phyloP scores from a whole-genome alignment of 2,797 vertebrate genomes.

The Phoeniculus purpureus region DNA sequence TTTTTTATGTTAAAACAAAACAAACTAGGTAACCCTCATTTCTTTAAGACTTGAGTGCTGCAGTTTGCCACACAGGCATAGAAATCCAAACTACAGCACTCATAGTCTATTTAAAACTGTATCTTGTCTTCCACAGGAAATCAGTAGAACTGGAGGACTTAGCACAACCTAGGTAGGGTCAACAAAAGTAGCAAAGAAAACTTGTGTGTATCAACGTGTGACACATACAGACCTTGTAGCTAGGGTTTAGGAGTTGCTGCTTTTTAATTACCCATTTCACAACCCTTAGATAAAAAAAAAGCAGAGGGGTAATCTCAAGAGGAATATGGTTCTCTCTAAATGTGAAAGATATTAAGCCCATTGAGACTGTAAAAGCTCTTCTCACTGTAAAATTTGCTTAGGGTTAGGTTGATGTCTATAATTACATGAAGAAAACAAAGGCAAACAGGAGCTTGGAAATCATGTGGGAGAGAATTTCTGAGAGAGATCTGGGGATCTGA shows the following conservation, averaged over 20 bases:
- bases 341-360: neutral
- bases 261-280: conserved; percentile 14
- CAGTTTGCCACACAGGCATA: neutral
- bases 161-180: neutral
- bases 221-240: neutral
- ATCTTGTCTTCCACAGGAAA: conserved; percentile 7
- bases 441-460: neutral
- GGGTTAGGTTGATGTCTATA: neutral
- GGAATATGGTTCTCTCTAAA: conserved; percentile 15
- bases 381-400: neutral
- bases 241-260: neutral
- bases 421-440: neutral
- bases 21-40: neutral
- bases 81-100: neutral
- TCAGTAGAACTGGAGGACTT: conserved; percentile 1
- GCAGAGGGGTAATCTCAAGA: neutral
- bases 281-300: neutral
- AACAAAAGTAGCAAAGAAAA: conserved; percentile 13
- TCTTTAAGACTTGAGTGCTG: neutral
- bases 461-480: neutral
- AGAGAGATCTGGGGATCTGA: neutral
- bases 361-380: neutral
- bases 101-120: neutral
- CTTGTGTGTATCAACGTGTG: neutral
- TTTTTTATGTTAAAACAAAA: neutral